Conservation (phyloP, 2,113 vertebrate species). For the Brachionichthys hirsutus region DNA sequence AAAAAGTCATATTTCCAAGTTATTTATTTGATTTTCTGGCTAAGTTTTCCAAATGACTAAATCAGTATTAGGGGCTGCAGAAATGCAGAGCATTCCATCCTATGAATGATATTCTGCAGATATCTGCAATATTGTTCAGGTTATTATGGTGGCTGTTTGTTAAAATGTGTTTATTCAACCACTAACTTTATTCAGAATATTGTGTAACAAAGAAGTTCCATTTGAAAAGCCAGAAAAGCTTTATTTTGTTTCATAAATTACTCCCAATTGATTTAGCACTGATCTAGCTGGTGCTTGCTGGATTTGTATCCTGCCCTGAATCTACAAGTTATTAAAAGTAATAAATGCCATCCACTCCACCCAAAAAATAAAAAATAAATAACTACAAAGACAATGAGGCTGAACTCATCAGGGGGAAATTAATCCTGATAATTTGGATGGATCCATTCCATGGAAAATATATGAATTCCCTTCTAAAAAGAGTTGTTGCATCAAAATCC, state of each 20-base stretch:
- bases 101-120: background rate
- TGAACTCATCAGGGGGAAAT: conserved; percentile 6
- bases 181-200: background rate
- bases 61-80: conserved; percentile 9
- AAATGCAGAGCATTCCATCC: background rate
- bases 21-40: conserved; percentile 26
- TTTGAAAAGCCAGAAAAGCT: too few relatives aligned
- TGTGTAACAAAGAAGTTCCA: background rate
- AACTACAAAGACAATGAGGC: background rate
- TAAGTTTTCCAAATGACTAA: conserved; percentile 27
- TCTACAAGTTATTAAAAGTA: background rate
- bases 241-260: background rate
- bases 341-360: background rate
- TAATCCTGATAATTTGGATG: conserved; percentile 43
- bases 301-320: too few relatives aligned
- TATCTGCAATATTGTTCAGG: conserved; percentile 5
- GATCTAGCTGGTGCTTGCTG: background rate
- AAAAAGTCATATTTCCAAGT: conserved; percentile 43
- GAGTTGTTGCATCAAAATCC: conserved; percentile 52
- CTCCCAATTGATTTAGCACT: background rate
- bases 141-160: conserved; percentile 8
- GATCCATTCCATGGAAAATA: conserved; percentile 15
- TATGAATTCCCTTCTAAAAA: conserved; percentile 10
- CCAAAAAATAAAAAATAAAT: conserved; percentile 1
- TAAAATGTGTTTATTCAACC: background rate